phyloP scores from a whole-genome alignment of 2,888 invertebrate genomes.

The Rosalia funebris region DNA sequence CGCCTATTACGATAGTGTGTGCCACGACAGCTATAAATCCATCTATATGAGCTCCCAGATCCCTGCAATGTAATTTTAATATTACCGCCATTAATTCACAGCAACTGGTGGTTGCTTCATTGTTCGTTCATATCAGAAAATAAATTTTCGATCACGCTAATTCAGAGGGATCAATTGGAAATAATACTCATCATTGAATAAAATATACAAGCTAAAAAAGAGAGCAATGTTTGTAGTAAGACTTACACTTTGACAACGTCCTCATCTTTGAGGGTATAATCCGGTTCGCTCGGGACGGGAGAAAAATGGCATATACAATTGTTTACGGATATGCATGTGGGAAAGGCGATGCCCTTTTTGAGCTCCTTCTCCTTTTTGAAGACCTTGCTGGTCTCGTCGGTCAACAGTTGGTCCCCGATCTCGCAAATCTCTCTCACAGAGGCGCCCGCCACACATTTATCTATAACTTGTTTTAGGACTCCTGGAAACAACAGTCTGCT shows the following conservation, averaged over 20 bases:
- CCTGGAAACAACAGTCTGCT: conserved; percentile 71
- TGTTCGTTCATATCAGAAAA: neutral
- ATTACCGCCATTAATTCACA: no score
- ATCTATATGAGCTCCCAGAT: conserved; percentile 98
- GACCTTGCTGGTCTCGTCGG: conserved; percentile 93
- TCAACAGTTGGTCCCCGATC: conserved; percentile 86
- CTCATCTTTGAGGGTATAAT: conserved; percentile 85
- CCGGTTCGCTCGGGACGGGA: conserved; percentile 92
- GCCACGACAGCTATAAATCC: conserved; percentile 99
- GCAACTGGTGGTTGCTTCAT: no score
- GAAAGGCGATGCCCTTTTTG: conserved; percentile 98
- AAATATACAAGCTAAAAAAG: neutral
- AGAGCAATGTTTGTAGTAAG: neutral
- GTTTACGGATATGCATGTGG: conserved; percentile 98
- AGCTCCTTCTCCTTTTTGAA: conserved; percentile 99
- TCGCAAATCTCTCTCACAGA: conserved; percentile 93
- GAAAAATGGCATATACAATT: conserved; percentile 99
- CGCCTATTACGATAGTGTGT: conserved; percentile 92
- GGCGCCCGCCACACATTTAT: conserved; percentile 86
- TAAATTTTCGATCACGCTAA: conserved; percentile 16
- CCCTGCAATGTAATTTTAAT: conserved; percentile 71
- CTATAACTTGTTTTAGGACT: conserved; percentile 87
- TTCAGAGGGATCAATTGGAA: conserved; percentile 55
- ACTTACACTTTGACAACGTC: conserved; percentile 98
- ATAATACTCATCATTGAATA: conserved; percentile 33